Evolutionary conservation across 2,113 vertebrate species (phyloP).

Genomic region (Noctilio leporinus): DNA sequence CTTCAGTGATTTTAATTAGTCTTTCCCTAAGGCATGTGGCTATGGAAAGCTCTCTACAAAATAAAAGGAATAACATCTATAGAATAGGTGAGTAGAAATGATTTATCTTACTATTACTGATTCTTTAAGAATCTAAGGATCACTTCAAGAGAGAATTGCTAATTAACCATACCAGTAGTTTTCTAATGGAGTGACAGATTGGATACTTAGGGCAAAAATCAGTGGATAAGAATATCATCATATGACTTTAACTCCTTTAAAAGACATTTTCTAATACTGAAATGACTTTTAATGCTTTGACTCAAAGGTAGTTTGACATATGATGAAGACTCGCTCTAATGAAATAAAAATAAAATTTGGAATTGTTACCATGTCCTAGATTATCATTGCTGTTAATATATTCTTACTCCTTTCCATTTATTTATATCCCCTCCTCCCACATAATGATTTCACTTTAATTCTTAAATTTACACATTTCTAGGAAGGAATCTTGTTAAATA

Average conservation of each 20-base stretch:
- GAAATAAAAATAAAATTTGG: neutral
- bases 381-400: neutral
- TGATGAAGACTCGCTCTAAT: neutral
- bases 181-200: slow-evolving; percentile 16
- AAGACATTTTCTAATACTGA: neutral
- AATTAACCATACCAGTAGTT: neutral
- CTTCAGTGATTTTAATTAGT: slow-evolving; percentile 57
- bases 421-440: neutral
- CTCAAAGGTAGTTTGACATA: neutral
- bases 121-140: slow-evolving; percentile 25
- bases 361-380: neutral
- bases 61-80: slow-evolving; percentile 37
- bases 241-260: neutral
- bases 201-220: neutral
- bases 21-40: neutral
- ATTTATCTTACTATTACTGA: neutral
- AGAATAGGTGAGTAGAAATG: slow-evolving; percentile 16
- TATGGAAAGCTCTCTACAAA: slow-evolving; percentile 34
- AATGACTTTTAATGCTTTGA: neutral
- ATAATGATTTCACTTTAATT: neutral
- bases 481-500: neutral
- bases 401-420: neutral
- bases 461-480: neutral
- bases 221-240: neutral
- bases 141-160: slow-evolving; percentile 4